phyloP scores from a whole-genome alignment of 2,888 invertebrate species.

The Hirtodrosophila duncani region DNA sequence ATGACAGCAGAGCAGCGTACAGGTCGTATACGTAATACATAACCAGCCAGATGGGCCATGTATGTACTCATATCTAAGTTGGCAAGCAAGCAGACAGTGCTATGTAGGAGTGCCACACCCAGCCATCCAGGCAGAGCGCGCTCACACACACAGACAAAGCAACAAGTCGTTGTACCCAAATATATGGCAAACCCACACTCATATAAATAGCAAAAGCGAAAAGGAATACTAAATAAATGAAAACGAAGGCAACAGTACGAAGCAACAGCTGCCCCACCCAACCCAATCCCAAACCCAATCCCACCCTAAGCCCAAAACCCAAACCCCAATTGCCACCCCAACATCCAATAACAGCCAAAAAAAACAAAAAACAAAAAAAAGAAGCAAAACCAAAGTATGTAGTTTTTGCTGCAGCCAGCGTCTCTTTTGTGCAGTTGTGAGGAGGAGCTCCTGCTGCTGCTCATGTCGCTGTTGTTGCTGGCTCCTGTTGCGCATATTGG shows the following conservation, averaged over 20 bases:
- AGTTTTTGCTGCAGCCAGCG: not conserved
- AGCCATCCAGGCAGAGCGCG: not conserved
- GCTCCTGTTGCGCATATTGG: conserved; percentile 68
- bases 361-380: conserved; percentile 26
- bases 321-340: not conserved
- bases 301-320: conserved; percentile 1
- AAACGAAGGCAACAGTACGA: conserved; percentile 21
- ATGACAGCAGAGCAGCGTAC: conserved; percentile 57
- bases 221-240: not conserved
- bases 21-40: conserved; percentile 64
- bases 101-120: conserved; percentile 32
- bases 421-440: conserved; percentile 6
- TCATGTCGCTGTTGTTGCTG: conserved; percentile 22
- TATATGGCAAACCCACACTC: too few relatives aligned
- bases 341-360: conserved; percentile 26
- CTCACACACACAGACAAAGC: conserved; percentile 57
- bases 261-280: conserved; percentile 44
- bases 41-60: conserved; percentile 6
- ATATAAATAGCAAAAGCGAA: conserved; percentile 16
- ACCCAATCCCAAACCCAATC: not conserved
- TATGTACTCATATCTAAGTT: conserved; percentile 17
- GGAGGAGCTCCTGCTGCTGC: conserved; percentile 1
- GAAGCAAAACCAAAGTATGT: conserved; percentile 31
- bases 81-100: conserved; percentile 55
- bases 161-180: conserved; percentile 70